phyloP scores from a whole-genome alignment of 2,888 invertebrate species.

The Galeopsomyia nigrocyanea region DNA sequence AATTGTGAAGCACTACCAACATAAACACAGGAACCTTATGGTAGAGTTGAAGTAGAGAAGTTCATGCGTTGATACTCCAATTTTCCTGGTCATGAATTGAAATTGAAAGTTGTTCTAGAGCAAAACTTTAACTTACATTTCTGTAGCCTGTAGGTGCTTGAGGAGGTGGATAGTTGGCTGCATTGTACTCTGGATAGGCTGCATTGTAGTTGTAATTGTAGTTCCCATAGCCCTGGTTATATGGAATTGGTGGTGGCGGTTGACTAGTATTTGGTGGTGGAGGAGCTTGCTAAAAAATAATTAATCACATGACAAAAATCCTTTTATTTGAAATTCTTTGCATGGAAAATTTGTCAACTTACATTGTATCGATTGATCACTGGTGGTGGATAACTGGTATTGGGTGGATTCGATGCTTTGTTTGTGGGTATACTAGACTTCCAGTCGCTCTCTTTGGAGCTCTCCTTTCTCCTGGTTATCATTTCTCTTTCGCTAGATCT shows the following conservation, averaged over 20 bases:
- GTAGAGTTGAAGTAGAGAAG: too few species aligned
- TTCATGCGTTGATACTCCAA: too few species aligned
- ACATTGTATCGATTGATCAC: conserved; percentile 66
- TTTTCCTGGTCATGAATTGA: too few species aligned
- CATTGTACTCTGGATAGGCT: conserved; percentile 55
- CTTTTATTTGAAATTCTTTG: conserved; percentile 1
- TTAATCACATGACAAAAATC: not conserved
- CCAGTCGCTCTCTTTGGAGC: conserved; percentile 60
- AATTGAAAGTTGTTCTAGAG: too few species aligned
- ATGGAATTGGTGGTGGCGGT: conserved; percentile 63
- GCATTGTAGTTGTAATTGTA: conserved; percentile 65
- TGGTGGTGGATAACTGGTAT: conserved; percentile 55
- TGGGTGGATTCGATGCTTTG: conserved; percentile 52
- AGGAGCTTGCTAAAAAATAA: conserved; percentile 55
- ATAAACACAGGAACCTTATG: too few species aligned
- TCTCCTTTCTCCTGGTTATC: conserved; percentile 62
- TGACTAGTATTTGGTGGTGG: conserved; percentile 64
- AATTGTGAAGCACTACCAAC: too few species aligned
- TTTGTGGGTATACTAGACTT: conserved; percentile 55
- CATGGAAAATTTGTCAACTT: conserved; percentile 21
- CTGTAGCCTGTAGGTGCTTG: conserved; percentile 60
- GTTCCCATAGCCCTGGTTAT: conserved; percentile 63
- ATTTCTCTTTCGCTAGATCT: conserved; percentile 60
- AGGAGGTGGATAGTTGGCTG: conserved; percentile 55
- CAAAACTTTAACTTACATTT: conserved; percentile 60